Conservation (phyloP, 2,797 vertebrate genomes). For the Moxostoma hubbsi region DNA sequence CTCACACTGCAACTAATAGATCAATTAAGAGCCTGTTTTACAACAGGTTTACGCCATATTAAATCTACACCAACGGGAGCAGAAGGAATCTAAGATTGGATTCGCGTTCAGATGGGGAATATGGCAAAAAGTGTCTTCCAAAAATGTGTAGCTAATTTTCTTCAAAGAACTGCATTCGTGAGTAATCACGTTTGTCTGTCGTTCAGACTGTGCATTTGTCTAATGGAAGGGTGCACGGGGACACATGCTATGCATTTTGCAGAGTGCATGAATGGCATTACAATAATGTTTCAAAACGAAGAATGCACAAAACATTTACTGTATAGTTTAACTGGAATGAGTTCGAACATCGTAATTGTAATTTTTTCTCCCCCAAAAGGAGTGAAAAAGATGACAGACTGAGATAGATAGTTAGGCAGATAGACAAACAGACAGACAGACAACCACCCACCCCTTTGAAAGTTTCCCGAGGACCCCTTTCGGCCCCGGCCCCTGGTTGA, state of each 20-base stretch:
- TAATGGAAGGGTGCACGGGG: slow-evolving; percentile 44
- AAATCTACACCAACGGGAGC: slow-evolving; percentile 55
- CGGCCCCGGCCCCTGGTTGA: no score
- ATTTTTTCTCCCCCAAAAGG: no score
- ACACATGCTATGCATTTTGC: slow-evolving; percentile 43
- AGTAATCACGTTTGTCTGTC: slow-evolving; percentile 15
- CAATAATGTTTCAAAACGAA: background rate
- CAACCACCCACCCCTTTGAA: background rate
- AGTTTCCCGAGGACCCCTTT: no score
- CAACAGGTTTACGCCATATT: slow-evolving; percentile 66
- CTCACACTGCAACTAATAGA: slow-evolving; percentile 72
- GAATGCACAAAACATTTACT: background rate
- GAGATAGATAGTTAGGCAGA: background rate
- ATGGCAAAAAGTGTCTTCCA: slow-evolving; percentile 18
- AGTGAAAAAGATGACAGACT: background rate
- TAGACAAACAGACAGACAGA: slow-evolving; percentile 47
- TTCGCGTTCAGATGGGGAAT: slow-evolving; percentile 5
- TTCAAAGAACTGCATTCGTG: slow-evolving; percentile 5
- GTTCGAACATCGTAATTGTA: no score
- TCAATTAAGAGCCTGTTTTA: slow-evolving; percentile 73
- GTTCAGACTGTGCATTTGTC: slow-evolving; percentile 36
- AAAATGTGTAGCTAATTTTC: slow-evolving; percentile 2
- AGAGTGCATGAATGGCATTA: slow-evolving; percentile 41
- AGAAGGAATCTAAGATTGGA: slow-evolving; percentile 48
- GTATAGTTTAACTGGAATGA: background rate